phyloP scores from a whole-genome alignment of 1,140 invertebrate species.

The Hylaeus anthracinus region DNA sequence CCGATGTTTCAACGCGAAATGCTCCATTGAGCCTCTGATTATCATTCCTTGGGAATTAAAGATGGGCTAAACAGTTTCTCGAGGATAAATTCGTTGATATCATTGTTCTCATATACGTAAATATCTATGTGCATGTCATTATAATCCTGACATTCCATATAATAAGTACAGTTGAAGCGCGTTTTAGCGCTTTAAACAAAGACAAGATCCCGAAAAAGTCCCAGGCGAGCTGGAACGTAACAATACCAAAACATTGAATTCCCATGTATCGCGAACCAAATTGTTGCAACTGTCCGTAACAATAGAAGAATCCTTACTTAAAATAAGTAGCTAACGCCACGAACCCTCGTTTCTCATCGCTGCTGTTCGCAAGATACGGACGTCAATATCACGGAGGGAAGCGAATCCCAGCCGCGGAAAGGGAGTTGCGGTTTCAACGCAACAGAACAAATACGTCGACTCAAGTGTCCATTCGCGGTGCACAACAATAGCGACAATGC shows the following conservation, averaged over 20 bases:
- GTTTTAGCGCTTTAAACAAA: too few species aligned
- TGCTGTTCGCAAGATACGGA: constrained; percentile 17
- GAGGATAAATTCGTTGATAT: too few species aligned
- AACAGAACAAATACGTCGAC: constrained; percentile 45
- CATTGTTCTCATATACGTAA: too few species aligned
- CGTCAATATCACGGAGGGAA: constrained; percentile 36
- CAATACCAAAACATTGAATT: neutral
- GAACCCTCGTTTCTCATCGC: neutral
- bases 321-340: neutral
- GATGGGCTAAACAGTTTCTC: too few species aligned
- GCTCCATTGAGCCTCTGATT: constrained; percentile 9
- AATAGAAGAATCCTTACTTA: neutral
- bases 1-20: constrained; percentile 39
- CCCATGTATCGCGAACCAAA: neutral
- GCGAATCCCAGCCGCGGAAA: constrained; percentile 23
- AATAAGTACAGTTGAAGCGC: too few species aligned
- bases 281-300: too few species aligned
- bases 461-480: constrained; percentile 46
- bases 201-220: too few species aligned
- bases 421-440: constrained; percentile 28
- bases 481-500: constrained; percentile 40
- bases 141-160: too few species aligned
- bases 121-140: too few species aligned
- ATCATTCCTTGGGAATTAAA: neutral
- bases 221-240: too few species aligned